These are phyloP conservation scores for Pelecanoides urinatrix DNA, from an alignment of 2,113 vertebrate genomes.

Conservation along the genomic window DNA sequence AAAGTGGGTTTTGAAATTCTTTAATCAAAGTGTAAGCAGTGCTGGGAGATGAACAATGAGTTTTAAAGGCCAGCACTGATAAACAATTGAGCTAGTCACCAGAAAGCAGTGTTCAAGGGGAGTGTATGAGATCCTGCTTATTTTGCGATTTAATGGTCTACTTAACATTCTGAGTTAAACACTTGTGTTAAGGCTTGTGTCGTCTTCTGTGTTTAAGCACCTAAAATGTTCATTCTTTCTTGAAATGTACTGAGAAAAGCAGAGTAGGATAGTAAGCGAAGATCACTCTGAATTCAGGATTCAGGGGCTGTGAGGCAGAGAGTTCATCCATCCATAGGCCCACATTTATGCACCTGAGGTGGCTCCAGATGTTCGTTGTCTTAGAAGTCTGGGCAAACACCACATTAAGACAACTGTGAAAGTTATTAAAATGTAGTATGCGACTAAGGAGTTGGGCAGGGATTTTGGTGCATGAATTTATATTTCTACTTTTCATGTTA, in stretches of 20 bases:
- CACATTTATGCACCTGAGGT: accelerated
- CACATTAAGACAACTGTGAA: accelerated
- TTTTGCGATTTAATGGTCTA: background rate
- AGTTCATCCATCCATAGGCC: background rate
- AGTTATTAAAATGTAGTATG: accelerated
- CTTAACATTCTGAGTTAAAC: background rate
- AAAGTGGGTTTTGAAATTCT: background rate
- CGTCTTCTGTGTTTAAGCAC: background rate
- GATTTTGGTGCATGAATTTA: accelerated
- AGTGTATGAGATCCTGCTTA: background rate
- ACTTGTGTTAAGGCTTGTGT: background rate
- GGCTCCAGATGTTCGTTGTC: accelerated
- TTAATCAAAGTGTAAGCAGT: background rate
- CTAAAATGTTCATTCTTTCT: background rate
- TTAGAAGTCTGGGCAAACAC: background rate
- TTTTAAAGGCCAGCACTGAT: background rate
- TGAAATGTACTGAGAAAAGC: background rate
- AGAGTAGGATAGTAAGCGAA: background rate
- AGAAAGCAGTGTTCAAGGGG: background rate
- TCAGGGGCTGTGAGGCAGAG: background rate
- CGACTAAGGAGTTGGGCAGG: accelerated
- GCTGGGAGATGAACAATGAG: background rate
- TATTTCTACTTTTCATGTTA: background rate
- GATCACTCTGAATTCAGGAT: background rate
- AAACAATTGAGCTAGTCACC: background rate